A percentile compares a stretch with the other conserved stretches of the same genome.
Evolutionary conservation across 2,797 vertebrate species (phyloP).

Genomic region (Pseudotriccus pelzelni): DNA sequence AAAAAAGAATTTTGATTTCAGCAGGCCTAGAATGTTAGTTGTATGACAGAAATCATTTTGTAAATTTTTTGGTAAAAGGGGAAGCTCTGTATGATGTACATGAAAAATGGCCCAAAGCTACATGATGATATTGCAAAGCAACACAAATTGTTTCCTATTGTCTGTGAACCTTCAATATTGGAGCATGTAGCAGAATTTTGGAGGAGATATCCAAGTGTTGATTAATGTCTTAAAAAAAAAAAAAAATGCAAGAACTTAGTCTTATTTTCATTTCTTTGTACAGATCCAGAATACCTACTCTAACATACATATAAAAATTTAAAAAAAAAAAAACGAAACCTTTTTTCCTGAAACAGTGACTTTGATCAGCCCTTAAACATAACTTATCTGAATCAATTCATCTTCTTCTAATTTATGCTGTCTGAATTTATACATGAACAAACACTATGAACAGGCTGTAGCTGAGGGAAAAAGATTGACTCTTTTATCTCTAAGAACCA

Average conservation of each 20-base stretch:
- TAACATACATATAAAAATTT: neutral
- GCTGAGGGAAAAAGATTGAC: neutral
- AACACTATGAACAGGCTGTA: neutral
- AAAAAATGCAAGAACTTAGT: neutral
- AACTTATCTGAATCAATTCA: neutral
- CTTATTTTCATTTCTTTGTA: neutral
- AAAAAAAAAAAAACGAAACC: neutral
- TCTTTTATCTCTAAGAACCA: neutral
- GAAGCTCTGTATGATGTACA: neutral
- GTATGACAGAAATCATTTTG: neutral
- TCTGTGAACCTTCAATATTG: neutral
- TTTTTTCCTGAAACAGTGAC: neutral
- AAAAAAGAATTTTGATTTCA: rapidly evolving
- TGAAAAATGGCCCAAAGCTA: neutral
- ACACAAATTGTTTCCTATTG: neutral
- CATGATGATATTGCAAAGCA: neutral
- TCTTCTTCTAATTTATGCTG: neutral
- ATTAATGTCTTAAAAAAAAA: neutral
- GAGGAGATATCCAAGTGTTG: neutral
- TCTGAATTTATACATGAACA: neutral
- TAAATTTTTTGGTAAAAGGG: neutral
- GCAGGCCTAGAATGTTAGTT: neutral
- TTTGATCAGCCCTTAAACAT: neutral
- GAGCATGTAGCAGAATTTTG: neutral
- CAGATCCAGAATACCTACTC: neutral